Conservation (phyloP, 1,140 invertebrate genomes). For the Diprion similis region DNA sequence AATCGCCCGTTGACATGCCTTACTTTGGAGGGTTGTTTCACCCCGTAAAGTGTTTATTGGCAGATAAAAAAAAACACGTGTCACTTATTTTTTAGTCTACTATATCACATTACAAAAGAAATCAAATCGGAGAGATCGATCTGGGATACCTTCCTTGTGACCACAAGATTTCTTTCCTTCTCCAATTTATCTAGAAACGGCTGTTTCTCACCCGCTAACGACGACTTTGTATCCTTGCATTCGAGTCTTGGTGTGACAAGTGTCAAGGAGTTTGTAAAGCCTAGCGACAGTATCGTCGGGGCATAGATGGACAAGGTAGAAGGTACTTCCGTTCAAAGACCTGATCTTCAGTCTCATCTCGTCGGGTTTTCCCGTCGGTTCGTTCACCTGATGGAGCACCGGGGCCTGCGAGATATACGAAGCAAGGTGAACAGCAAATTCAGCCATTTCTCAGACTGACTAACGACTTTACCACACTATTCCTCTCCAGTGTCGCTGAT, state of each 20-base stretch:
- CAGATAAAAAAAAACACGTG: too few species aligned
- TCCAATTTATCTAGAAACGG: neutral
- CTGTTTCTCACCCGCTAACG: constrained; percentile 44
- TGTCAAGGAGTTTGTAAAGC: constrained; percentile 51
- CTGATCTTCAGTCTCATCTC: constrained; percentile 54
- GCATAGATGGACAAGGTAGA: constrained; percentile 50
- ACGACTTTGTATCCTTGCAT: constrained; percentile 44
- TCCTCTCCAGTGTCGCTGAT: constrained; percentile 24
- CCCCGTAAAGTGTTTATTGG: too few species aligned
- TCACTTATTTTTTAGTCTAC: too few species aligned
- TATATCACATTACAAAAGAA: too few species aligned
- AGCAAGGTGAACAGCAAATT: constrained; percentile 13
- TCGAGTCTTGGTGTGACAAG: constrained; percentile 33
- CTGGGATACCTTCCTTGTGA: too few species aligned
- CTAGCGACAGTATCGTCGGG: constrained; percentile 44
- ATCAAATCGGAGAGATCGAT: too few species aligned
- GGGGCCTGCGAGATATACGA: constrained; percentile 37
- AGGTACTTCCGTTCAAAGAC: constrained; percentile 49
- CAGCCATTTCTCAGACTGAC: neutral
- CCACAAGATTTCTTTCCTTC: neutral
- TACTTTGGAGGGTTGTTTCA: too few species aligned
- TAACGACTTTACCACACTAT: constrained; percentile 20
- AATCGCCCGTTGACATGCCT: too few species aligned
- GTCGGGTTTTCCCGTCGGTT: constrained; percentile 37
- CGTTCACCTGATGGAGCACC: constrained; percentile 45